phyloP scores from a whole-genome alignment of 2,113 vertebrate species.

The Chroicocephalus ridibundus region DNA sequence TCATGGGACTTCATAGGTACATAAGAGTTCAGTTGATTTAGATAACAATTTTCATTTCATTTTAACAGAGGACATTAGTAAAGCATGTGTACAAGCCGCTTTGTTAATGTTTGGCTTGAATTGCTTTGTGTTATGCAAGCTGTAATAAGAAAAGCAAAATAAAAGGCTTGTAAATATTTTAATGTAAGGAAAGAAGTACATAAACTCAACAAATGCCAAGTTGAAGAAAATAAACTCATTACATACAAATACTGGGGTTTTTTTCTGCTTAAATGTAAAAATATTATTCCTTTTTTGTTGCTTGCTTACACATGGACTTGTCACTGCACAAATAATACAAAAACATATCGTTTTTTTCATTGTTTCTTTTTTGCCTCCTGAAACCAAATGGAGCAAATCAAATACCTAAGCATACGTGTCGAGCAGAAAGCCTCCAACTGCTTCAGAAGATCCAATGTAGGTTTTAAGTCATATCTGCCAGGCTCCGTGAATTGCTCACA shows the following conservation, averaged over 20 bases:
- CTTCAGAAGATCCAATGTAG: neutral
- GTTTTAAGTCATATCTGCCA: neutral
- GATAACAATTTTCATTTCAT: neutral
- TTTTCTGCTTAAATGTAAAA: neutral
- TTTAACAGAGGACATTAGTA: neutral
- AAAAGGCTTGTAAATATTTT: neutral
- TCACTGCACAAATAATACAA: neutral
- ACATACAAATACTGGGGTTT: neutral
- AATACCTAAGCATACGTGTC: neutral
- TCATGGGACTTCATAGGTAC: neutral
- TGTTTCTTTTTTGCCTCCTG: neutral
- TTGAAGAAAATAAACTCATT: neutral
- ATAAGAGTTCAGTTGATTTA: neutral
- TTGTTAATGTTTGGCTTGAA: neutral
- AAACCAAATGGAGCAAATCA: neutral
- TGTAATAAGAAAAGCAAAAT: neutral
- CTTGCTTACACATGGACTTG: neutral
- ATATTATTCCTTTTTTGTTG: neutral
- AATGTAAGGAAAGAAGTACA: neutral
- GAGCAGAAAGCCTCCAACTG: neutral
- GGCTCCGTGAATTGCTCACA: neutral
- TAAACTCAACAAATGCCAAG: neutral
- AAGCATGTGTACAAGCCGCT: neutral
- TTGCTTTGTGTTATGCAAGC: neutral
- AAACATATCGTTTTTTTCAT: fast-evolving